Evolutionary conservation across 2,888 invertebrate genomes (phyloP).

Genomic region (Eledona agricola): DNA sequence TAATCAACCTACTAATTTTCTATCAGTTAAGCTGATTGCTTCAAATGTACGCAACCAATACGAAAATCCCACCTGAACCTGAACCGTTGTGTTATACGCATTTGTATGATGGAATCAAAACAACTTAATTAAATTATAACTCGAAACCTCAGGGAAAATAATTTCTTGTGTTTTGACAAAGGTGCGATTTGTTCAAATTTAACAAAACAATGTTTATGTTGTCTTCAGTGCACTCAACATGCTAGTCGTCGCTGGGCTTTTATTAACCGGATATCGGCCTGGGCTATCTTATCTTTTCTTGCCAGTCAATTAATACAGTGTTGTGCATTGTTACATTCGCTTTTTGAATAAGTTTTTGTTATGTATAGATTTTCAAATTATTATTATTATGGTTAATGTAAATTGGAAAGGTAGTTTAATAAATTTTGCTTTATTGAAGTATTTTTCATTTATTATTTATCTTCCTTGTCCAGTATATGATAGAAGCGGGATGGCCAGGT

Average conservation of each 20-base stretch:
- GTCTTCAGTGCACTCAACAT: slow-evolving; percentile 2
- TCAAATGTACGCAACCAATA: too few species aligned
- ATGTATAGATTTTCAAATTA: slow-evolving; percentile 12
- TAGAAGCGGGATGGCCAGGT: slow-evolving; percentile 87
- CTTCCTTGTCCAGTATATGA: slow-evolving; percentile 76
- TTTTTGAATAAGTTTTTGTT: slow-evolving; percentile 25
- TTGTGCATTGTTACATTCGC: slow-evolving; percentile 11
- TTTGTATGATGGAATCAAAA: too few species aligned
- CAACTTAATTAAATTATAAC: too few species aligned
- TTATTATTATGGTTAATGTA: slow-evolving; percentile 18
- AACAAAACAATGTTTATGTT: too few species aligned
- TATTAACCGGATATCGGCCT: neutral
- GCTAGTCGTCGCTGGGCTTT: slow-evolving; percentile 5
- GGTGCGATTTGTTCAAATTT: too few species aligned
- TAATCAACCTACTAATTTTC: too few species aligned
- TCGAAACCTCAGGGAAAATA: too few species aligned
- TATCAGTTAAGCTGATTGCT: too few species aligned
- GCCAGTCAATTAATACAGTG: slow-evolving; percentile 12
- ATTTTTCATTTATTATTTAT: slow-evolving; percentile 20
- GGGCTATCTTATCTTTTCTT: slow-evolving; percentile 6
- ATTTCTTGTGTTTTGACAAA: too few species aligned
- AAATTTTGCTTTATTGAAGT: slow-evolving; percentile 25
- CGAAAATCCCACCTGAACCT: too few species aligned
- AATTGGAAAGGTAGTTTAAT: slow-evolving; percentile 38
- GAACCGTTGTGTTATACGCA: too few species aligned